Conservation (phyloP, 1,140 invertebrate genomes). For the Penaeus vannamei region DNA sequence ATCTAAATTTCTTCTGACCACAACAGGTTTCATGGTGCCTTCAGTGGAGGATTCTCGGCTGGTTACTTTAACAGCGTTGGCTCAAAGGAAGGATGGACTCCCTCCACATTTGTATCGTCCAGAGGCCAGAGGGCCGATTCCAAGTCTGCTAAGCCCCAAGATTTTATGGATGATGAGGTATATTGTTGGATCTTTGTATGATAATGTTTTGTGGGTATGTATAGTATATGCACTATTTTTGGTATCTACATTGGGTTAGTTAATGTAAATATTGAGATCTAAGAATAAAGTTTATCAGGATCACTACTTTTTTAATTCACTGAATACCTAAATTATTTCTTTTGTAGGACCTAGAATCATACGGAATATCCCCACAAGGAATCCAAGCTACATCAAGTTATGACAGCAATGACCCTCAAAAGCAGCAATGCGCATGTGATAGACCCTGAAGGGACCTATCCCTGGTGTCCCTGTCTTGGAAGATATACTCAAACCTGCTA, state of each 20-base stretch:
- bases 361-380: conserved; percentile 93
- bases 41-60: conserved; percentile 98
- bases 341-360: conserved; percentile 86
- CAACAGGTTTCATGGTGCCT: conserved; percentile 95
- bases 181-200: neutral
- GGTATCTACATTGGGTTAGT: too few relatives aligned
- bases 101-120: conserved; percentile 93
- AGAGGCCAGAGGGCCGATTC: conserved; percentile 76
- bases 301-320: too few relatives aligned
- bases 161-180: conserved; percentile 98
- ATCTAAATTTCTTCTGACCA: neutral
- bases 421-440: conserved; percentile 58
- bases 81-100: conserved; percentile 94
- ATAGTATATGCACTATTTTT: too few relatives aligned
- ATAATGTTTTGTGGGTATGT: too few relatives aligned
- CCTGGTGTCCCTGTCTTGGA: conserved; percentile 85
- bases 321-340: neutral
- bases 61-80: conserved; percentile 98
- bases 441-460: conserved; percentile 78
- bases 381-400: conserved; percentile 86
- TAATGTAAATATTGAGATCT: too few relatives aligned
- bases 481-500: conserved; percentile 84
- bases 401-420: conserved; percentile 69
- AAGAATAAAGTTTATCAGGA: too few relatives aligned
- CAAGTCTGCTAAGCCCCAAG: conserved; percentile 77